Percentiles rank a stretch among this genome's conserved stretches.
Conservation (phyloP, 1,140 invertebrate genomes). For the Periplaneta americana region DNA sequence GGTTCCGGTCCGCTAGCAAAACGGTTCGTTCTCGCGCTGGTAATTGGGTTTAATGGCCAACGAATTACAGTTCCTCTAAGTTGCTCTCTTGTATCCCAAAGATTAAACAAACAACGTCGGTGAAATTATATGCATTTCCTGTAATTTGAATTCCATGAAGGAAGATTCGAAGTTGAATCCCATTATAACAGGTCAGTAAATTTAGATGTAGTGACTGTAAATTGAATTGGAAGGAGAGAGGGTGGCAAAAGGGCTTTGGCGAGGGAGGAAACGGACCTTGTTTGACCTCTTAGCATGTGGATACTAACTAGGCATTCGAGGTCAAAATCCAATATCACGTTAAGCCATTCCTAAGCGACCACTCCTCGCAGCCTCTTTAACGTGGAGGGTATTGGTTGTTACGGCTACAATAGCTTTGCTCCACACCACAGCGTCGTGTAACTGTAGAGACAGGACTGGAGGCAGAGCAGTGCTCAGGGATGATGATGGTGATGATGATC, state of each 20-base stretch:
- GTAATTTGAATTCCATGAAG: neutral
- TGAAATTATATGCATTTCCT: too few relatives aligned
- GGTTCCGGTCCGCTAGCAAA: too few relatives aligned
- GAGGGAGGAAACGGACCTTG: neutral
- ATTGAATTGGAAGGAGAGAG: neutral
- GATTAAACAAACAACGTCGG: too few relatives aligned
- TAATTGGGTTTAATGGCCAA: too few relatives aligned
- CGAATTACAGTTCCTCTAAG: too few relatives aligned
- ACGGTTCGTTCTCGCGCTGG: too few relatives aligned
- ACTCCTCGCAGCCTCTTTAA: too few relatives aligned
- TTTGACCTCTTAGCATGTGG: neutral
- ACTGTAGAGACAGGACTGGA: too few relatives aligned
- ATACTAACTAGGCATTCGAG: neutral
- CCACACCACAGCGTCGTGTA: neutral
- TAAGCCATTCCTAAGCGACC: neutral
- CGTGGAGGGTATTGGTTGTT: neutral
- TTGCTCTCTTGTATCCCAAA: too few relatives aligned
- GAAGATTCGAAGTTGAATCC: neutral
- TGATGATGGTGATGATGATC: too few relatives aligned
- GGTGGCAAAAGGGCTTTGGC: too few relatives aligned
- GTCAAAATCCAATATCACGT: neutral
- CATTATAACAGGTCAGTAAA: neutral
- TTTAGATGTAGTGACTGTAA: neutral
- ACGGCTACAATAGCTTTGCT: neutral
- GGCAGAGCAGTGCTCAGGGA: too few relatives aligned